A percentile compares a stretch with the other conserved stretches of the same genome.
Evolutionary conservation across 2,797 vertebrate species (phyloP).

Genomic region (Sciurus vulgaris): DNA sequence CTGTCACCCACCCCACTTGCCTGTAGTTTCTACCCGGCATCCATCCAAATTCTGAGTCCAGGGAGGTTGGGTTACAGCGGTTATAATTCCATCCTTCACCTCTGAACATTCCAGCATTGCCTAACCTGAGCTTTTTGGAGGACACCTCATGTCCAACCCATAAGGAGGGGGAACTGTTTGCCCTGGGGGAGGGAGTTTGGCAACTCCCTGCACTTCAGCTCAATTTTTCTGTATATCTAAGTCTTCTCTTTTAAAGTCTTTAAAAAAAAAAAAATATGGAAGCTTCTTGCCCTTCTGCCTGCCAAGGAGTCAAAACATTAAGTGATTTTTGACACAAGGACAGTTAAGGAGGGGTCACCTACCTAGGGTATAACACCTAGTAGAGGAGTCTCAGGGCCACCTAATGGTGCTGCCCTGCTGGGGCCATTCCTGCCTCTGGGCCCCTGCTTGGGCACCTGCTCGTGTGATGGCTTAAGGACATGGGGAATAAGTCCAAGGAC

Average conservation of each 20-base stretch:
- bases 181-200: rapidly evolving
- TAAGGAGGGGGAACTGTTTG: not conserved
- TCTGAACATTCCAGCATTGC: too few species aligned
- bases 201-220: not conserved
- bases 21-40: too few species aligned
- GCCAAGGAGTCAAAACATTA: not conserved
- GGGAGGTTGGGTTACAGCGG: too few species aligned
- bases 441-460: not conserved
- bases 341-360: not conserved
- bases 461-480: too few species aligned
- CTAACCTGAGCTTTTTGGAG: too few species aligned
- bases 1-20: too few species aligned
- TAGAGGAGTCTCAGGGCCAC: not conserved
- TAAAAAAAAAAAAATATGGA: not conserved
- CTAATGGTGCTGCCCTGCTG: not conserved
- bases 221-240: not conserved
- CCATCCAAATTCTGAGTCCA: too few species aligned
- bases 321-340: not conserved
- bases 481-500: too few species aligned
- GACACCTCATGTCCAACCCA: too few species aligned
- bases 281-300: not conserved
- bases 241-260: not conserved
- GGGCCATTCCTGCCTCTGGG: not conserved
- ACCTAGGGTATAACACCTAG: not conserved
- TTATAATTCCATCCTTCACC: too few species aligned